Base-by-base conservation (phyloP, 2,797 vertebrate genomes). In the Enteromius thamalakanensis region DNA sequence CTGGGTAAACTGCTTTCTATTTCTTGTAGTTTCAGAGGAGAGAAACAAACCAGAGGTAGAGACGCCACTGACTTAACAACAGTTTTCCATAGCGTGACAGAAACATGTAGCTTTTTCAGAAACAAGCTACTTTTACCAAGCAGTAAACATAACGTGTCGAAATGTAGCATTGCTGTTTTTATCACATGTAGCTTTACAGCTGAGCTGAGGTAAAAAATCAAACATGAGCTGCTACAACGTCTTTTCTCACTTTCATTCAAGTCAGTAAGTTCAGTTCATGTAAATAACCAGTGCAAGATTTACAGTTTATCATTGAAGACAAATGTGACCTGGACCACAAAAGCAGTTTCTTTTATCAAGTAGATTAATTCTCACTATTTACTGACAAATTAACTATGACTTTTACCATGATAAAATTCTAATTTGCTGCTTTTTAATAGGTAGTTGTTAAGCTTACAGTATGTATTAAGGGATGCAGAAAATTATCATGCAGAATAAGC, bases 1-100 rank as follows among this genome's bases (percentile, higher is more conserved):
- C 37, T 71, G 74, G 70, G 64, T 71, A 55, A 72, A 64, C 17
- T 26, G 74, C 53, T 71, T 81, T 70, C 71, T 67, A 72, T 65
- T 53, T 76, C 67, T 58, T 68, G 72, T 84, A 72, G 53, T 76
- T 68, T 62, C 26, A 45, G 49, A 55, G 14, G 14, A 15, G 65
- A 81, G 55, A 74, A 75, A 75, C 70, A 51, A 49, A 23, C 29
- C 26, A 26, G 62, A 81, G 32, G 21, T 40, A 74, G 32, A 5
- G 21, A 12, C 6, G 3, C 29, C 42, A 7, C 14, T 37, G 29
- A 64, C 21, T 62, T 26, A 10, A 64, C 37, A 55, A 21, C 9
- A 23, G 10, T 37, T 75, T 51, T 64, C 65, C 19, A 23, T 37
- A 34, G 34, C 3, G 34, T 34, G 72, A 76, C 72, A 58, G 51